Base-by-base conservation (phyloP, 30 jellyfish, hydroid and myxozoan genomes). In the Aurelia sp. region DNA sequence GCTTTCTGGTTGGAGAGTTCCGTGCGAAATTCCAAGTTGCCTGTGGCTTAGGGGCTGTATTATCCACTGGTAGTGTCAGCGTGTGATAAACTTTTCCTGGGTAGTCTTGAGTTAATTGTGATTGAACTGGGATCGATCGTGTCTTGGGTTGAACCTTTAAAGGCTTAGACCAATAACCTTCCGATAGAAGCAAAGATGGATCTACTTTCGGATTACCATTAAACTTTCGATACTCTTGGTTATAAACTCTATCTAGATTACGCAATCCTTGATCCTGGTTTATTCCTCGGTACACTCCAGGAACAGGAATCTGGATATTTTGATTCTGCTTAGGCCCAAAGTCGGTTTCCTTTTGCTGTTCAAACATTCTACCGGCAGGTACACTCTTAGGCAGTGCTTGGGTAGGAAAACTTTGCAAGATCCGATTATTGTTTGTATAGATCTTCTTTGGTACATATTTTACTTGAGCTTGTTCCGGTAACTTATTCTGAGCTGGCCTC, bases 131-230 rank as follows among this genome's bases (percentile, higher is more conserved):
- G 35, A 72, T 72, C 11, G 96, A 79, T 31, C 96, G 74, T 22
- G 89, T 47, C 62, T 67, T 48, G 4, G 84, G 83, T 4, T 78
- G 85, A 52, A 63, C 13, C 55, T 70, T 74, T 62, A 74, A 89
- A 13, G 90, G 97, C 68, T 15, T 62, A 51, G 90, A 60, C 97
- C 97, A 90, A 63, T 74, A 76, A 1, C 94, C 97, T 75, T 90
- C 83, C 12, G 93, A 84, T 18, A 84, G 75, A 13, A 84, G 75
- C 78, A 84, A 59, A 6, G 88, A 10, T 18, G 93, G 93, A 38
- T 84, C 93, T 17, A 84, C 88, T 31, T 84, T 84, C 18, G 87
- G 60, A 52, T 84, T 84, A 6, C 93, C 93, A 52, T 84, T 84
- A 44, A 84, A 70, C 57, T 84, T 84, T 52, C 93, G 50, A 22